phyloP scores from a whole-genome alignment of 2,113 vertebrate species.

The Cryptotis parvus region DNA sequence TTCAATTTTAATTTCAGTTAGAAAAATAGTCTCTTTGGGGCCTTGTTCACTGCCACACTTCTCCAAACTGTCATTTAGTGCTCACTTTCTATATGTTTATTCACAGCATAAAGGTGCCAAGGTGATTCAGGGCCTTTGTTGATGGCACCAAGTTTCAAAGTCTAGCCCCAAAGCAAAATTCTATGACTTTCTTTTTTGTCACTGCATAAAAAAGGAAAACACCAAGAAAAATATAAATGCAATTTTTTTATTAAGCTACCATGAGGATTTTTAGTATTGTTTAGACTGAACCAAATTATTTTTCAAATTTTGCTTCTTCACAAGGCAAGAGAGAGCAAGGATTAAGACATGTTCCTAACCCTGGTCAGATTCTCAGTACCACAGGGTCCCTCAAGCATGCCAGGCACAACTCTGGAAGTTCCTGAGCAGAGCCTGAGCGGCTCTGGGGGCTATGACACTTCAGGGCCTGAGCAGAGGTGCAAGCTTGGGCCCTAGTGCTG shows the following conservation, averaged over 20 bases:
- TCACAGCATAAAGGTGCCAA: not conserved
- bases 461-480: no score
- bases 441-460: no score
- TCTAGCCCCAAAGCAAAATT: not conserved
- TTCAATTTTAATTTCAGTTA: constrained; percentile 39
- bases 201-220: not conserved
- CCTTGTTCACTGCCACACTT: not conserved
- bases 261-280: constrained; percentile 13
- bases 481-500: no score
- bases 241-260: not conserved
- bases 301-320: constrained; percentile 56
- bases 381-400: no score
- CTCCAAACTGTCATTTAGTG: not conserved
- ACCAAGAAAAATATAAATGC: not conserved
- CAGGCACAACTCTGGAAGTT: no score
- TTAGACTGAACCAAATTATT: not conserved
- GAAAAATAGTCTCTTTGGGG: constrained; percentile 10
- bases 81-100: no score
- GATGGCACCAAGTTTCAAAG: no score
- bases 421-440: no score
- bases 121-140: not conserved
- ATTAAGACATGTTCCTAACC: no score
- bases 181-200: not conserved
- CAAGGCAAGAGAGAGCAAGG: constrained; percentile 8
- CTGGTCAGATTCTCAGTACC: no score